Percentiles rank a stretch among this genome's conserved stretches.
phyloP scores from a whole-genome alignment of 2,888 invertebrate species.

The Hirtodrosophila histrioides region DNA sequence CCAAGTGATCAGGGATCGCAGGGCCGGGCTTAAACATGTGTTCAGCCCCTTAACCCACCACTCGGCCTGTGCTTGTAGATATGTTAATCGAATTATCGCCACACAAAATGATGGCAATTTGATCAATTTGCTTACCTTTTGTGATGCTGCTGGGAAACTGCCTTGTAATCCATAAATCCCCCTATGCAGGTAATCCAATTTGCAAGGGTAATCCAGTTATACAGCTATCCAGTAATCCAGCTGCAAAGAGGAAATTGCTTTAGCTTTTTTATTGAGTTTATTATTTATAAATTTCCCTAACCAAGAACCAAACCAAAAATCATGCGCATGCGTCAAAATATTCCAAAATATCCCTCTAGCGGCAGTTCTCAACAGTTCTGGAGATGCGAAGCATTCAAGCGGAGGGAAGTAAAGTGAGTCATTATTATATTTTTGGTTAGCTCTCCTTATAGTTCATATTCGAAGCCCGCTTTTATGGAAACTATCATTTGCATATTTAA shows the following conservation, averaged over 20 bases:
- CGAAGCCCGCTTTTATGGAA: no score
- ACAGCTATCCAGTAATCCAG: conserved; percentile 35
- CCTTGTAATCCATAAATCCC: conserved; percentile 48
- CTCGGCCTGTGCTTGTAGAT: conserved; percentile 1
- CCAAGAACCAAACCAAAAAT: conserved; percentile 51
- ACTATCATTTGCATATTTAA: no score
- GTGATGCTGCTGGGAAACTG: conserved; percentile 12
- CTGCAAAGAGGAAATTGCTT: background rate
- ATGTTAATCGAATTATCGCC: conserved; percentile 31
- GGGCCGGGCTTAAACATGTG: conserved; percentile 55
- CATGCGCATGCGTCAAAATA: conserved; percentile 26
- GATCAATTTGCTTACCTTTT: conserved; percentile 56
- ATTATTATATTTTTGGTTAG: no score
- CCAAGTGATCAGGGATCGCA: conserved; percentile 12
- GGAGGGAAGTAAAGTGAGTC: no score
- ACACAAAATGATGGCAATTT: conserved; percentile 6
- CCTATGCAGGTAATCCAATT: conserved; percentile 51
- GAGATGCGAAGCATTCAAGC: background rate
- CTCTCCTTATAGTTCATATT: no score
- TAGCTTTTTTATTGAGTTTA: background rate
- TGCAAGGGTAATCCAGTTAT: conserved; percentile 32
- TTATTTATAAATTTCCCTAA: conserved; percentile 44
- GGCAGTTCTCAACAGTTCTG: conserved; percentile 21
- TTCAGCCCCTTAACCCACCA: conserved; percentile 22
- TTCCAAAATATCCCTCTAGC: conserved; percentile 33